Conservation (phyloP, 2,888 invertebrate genomes). For the Drosophila parthenogenetica region DNA sequence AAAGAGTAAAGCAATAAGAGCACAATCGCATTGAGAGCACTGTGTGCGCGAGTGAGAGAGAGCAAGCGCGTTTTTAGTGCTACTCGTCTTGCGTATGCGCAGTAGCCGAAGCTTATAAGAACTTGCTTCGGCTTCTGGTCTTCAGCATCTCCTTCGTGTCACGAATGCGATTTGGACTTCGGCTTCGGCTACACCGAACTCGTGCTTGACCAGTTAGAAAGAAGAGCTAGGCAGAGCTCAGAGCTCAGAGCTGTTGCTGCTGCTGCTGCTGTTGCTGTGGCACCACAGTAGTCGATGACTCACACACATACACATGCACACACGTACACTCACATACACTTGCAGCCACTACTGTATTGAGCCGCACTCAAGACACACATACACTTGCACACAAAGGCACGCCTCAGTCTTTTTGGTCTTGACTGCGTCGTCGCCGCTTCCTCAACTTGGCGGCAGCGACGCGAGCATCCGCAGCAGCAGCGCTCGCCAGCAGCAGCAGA, state of each 20-base stretch:
- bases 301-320: conserved; percentile 56
- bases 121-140: conserved; percentile 84
- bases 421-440: conserved; percentile 74
- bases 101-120: conserved; percentile 72
- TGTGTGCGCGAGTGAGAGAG: conserved; percentile 14
- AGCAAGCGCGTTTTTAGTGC: conserved; percentile 44
- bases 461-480: conserved; percentile 53
- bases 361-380: conserved; percentile 55
- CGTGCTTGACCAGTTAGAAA: conserved; percentile 70
- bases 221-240: conserved; percentile 63
- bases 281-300: conserved; percentile 69
- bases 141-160: conserved; percentile 83
- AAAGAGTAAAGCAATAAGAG: neutral
- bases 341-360: conserved; percentile 60
- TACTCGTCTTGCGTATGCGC: conserved; percentile 80
- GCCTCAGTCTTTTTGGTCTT: conserved; percentile 56
- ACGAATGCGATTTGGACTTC: conserved; percentile 50
- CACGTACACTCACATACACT: conserved; percentile 26
- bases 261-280: conserved; percentile 42
- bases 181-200: conserved; percentile 47
- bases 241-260: conserved; percentile 33
- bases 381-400: conserved; percentile 53
- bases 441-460: conserved; percentile 74
- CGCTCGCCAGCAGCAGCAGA: conserved; percentile 39
- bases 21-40: conserved; percentile 19